Percentiles rank a stretch among this genome's conserved stretches.
Evolutionary conservation across 2,113 vertebrate genomes (phyloP).

Genomic region (Crotalus tigris): DNA sequence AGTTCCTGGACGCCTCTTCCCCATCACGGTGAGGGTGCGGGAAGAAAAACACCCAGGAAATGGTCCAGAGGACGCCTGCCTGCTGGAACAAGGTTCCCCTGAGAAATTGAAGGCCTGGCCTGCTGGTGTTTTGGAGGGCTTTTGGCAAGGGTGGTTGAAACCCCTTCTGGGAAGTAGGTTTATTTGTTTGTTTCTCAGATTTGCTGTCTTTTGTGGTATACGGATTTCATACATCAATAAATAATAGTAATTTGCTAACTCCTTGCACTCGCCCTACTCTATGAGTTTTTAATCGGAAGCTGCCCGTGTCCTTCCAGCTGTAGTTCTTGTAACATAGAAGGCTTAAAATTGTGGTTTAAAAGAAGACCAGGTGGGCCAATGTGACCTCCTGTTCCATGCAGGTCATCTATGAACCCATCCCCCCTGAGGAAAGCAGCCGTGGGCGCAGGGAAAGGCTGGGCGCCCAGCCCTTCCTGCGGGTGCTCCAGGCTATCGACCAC

Average conservation of each 20-base stretch:
- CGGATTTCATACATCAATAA: background rate
- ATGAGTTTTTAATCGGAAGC: background rate
- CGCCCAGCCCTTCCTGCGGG: slow-evolving; percentile 82
- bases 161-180: background rate
- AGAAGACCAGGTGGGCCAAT: no score
- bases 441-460: slow-evolving; percentile 80
- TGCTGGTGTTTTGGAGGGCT: background rate
- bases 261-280: background rate
- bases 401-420: slow-evolving; percentile 87
- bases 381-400: slow-evolving; percentile 25
- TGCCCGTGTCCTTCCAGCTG: background rate
- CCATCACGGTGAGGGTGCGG: slow-evolving; percentile 75
- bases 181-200: background rate
- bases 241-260: background rate
- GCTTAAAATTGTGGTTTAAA: background rate
- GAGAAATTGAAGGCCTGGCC: background rate
- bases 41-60: background rate
- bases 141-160: background rate
- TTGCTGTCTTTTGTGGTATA: background rate
- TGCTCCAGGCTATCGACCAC: slow-evolving; percentile 87
- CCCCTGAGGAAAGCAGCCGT: slow-evolving; percentile 66
- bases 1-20: slow-evolving; percentile 87
- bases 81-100: background rate
- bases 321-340: background rate
- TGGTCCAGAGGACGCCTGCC: background rate